phyloP scores from a whole-genome alignment of 2,113 vertebrate genomes.

The Melanocharis versteri region DNA sequence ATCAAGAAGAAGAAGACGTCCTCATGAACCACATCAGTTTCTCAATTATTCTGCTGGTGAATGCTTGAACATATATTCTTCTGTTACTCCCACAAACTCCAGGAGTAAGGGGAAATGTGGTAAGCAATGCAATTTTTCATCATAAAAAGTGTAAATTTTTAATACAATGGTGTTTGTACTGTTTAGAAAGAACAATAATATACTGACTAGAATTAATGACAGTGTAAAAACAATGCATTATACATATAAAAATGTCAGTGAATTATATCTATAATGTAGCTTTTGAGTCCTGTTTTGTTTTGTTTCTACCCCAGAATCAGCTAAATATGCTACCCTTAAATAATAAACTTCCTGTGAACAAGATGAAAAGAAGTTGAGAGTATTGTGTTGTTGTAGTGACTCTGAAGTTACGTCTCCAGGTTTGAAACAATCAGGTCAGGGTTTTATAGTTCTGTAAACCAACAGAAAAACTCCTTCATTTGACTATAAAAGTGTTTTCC shows the following conservation, averaged over 20 bases:
- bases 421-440: not conserved
- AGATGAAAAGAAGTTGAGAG: not conserved
- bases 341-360: not conserved
- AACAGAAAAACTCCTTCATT: not conserved
- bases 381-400: not conserved
- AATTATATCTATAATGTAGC: not conserved
- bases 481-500: not conserved
- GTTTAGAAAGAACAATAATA: not conserved
- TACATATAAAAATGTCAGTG: not conserved
- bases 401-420: not conserved
- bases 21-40: slow-evolving; percentile 75
- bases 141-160: not conserved
- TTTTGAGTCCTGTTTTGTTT: not conserved
- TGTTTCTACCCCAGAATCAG: not conserved
- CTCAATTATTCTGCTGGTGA: slow-evolving; percentile 68
- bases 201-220: not conserved
- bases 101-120: not conserved
- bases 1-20: too few relatives aligned
- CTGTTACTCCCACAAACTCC: not conserved
- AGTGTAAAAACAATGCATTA: not conserved
- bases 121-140: not conserved
- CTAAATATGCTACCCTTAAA: not conserved
- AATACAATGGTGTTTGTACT: not conserved
- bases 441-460: not conserved
- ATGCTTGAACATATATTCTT: not conserved